Percentiles rank a stretch among this genome's conserved stretches.
Evolutionary conservation across 2,797 vertebrate species (phyloP).

Genomic region (Hemibagrus guttatus): DNA sequence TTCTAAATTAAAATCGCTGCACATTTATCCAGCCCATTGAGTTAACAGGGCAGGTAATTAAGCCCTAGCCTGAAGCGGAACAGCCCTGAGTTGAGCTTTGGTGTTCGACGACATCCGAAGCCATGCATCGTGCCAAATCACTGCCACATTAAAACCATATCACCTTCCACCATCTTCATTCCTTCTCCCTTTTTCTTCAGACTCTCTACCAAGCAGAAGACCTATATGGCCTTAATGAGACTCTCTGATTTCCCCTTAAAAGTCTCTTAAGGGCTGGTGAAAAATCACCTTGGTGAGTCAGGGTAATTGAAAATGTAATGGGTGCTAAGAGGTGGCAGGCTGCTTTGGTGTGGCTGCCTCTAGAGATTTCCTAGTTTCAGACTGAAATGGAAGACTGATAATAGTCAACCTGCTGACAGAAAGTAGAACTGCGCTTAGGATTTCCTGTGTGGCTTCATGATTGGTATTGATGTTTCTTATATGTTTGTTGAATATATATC

Average conservation of each 20-base stretch:
- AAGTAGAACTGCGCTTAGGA: not conserved
- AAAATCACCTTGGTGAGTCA: slow-evolving; percentile 36
- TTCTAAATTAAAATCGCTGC: slow-evolving; percentile 36
- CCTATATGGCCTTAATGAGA: not conserved
- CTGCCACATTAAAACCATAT: slow-evolving; percentile 1
- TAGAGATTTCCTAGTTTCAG: slow-evolving; percentile 1
- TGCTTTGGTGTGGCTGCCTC: slow-evolving; percentile 7
- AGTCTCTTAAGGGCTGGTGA: slow-evolving; percentile 5
- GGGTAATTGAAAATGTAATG: slow-evolving; percentile 49
- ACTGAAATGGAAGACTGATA: not conserved
- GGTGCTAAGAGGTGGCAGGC: slow-evolving; percentile 24
- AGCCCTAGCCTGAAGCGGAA: slow-evolving; percentile 10
- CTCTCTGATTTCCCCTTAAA: slow-evolving; percentile 15
- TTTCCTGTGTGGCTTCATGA: not conserved
- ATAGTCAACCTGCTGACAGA: not conserved
- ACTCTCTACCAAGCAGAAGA: not conserved
- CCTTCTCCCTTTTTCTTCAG: not conserved
- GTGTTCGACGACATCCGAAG: not conserved
- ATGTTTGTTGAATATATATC: not conserved
- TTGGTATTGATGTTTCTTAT: not conserved
- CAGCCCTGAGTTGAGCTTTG: slow-evolving; percentile 18
- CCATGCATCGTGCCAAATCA: not conserved
- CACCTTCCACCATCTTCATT: not conserved
- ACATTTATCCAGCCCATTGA: slow-evolving; percentile 34
- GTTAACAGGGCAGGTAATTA: slow-evolving; percentile 48